Evolutionary conservation across 2,888 invertebrate species (phyloP).

Genomic region (Pristionchus exspectatus): DNA sequence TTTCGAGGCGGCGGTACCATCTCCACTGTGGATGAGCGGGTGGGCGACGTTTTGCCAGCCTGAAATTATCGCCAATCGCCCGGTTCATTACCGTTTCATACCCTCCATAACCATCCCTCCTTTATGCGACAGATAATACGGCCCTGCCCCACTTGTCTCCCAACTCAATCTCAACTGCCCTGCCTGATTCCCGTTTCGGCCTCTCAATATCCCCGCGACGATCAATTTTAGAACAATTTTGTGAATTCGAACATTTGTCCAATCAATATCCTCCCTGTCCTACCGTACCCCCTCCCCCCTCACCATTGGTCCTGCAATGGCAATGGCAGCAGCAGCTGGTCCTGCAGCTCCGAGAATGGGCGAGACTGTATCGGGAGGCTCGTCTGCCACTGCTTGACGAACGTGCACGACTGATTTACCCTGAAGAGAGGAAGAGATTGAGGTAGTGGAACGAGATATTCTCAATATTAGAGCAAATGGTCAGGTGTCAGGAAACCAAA

Average conservation of each 20-base stretch:
- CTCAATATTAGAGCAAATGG: not conserved
- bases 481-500: not conserved
- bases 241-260: no score
- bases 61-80: not conserved
- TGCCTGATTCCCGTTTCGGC: not conserved
- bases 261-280: not conserved
- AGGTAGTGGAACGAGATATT: not conserved
- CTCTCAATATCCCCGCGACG: no score
- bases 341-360: conserved; percentile 31
- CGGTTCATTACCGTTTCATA: no score
- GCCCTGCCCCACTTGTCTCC: not conserved
- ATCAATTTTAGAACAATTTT: no score
- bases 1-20: not conserved
- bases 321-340: conserved; percentile 20
- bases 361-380: conserved; percentile 13
- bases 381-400: conserved; percentile 28
- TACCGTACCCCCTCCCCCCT: not conserved
- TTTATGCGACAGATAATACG: not conserved
- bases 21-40: not conserved
- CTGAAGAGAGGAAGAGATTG: conserved; percentile 1
- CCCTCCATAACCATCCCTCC: not conserved
- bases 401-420: conserved; percentile 52
- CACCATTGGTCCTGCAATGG: conserved; percentile 30
- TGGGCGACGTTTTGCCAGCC: not conserved
- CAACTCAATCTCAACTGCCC: not conserved